Conservation (phyloP, 2,113 vertebrate species). For the Mus spicilegus region DNA sequence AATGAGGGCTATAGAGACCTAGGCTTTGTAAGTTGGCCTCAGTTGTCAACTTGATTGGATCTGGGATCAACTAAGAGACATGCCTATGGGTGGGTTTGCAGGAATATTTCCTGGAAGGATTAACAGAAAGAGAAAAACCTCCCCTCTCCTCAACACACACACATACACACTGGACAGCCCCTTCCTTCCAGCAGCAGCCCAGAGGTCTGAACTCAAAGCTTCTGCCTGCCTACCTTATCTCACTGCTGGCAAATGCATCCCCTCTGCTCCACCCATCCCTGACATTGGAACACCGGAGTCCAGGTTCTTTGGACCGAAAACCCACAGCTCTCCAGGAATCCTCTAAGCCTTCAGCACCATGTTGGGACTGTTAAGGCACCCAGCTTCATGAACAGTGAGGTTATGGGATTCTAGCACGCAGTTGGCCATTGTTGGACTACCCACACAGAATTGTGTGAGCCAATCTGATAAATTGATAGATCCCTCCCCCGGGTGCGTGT, state of each 20-base stretch:
- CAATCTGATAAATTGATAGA: neutral
- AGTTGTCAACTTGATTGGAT: neutral
- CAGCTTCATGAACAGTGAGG: neutral
- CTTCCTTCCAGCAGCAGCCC: neutral
- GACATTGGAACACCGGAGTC: too few species aligned
- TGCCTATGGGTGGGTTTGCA: neutral
- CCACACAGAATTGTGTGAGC: neutral
- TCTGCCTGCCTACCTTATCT: neutral
- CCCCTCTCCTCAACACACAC: too few species aligned
- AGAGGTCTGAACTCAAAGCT: neutral
- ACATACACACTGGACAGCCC: too few species aligned
- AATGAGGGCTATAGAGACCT: neutral
- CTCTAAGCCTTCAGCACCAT: neutral
- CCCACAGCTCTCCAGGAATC: neutral
- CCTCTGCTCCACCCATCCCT: too few species aligned
- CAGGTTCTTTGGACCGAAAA: neutral
- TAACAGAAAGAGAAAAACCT: neutral
- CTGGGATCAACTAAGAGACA: neutral
- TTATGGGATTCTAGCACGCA: neutral
- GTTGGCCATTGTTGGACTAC: neutral
- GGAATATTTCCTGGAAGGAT: neutral
- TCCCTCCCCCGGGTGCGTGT: neutral
- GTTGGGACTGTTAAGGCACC: too few species aligned
- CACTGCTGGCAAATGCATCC: neutral
- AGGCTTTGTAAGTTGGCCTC: neutral